These are phyloP conservation scores for Botia kubotai DNA, from an alignment of 2,797 vertebrate species.

Conservation along the genomic window DNA sequence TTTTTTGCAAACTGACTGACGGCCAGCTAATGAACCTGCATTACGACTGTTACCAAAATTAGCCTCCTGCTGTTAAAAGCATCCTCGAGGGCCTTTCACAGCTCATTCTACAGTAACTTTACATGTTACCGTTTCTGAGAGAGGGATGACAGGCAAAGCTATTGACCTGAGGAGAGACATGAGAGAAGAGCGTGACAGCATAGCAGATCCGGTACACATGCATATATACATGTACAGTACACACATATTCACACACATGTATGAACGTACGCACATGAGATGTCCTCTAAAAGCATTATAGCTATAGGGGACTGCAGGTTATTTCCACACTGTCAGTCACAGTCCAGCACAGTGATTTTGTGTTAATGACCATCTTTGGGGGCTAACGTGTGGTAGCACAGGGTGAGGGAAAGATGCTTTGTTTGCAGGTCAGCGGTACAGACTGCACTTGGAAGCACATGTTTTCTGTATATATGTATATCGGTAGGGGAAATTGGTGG, in stretches of 20 bases:
- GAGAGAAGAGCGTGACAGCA: slow-evolving; percentile 23
- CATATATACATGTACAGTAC: neutral
- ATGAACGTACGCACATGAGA: slow-evolving; percentile 2
- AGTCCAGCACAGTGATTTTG: slow-evolving; percentile 42
- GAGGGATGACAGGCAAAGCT: slow-evolving; percentile 30
- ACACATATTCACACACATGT: neutral
- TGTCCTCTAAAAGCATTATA: slow-evolving; percentile 35
- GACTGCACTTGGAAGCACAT: neutral
- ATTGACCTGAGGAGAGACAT: slow-evolving; percentile 36
- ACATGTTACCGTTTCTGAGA: slow-evolving; percentile 15
- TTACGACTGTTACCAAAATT: slow-evolving; percentile 51
- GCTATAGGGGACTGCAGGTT: slow-evolving; percentile 42
- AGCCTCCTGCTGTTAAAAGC: slow-evolving; percentile 40
- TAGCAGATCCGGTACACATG: slow-evolving; percentile 18
- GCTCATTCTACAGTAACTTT: slow-evolving; percentile 46
- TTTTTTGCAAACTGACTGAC: slow-evolving; percentile 36
- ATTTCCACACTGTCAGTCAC: slow-evolving; percentile 53
- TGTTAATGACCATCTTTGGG: slow-evolving; percentile 47
- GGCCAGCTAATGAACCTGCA: slow-evolving; percentile 48
- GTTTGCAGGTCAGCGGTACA: neutral
- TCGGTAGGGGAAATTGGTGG: too few relatives aligned
- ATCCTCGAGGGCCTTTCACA: slow-evolving; percentile 35
- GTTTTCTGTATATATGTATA: neutral
- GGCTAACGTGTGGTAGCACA: slow-evolving; percentile 42
- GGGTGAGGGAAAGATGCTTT: slow-evolving; percentile 44